Evolutionary conservation across 2,888 invertebrate species (phyloP).

Genomic region (Tenthredo scrophulariae): DNA sequence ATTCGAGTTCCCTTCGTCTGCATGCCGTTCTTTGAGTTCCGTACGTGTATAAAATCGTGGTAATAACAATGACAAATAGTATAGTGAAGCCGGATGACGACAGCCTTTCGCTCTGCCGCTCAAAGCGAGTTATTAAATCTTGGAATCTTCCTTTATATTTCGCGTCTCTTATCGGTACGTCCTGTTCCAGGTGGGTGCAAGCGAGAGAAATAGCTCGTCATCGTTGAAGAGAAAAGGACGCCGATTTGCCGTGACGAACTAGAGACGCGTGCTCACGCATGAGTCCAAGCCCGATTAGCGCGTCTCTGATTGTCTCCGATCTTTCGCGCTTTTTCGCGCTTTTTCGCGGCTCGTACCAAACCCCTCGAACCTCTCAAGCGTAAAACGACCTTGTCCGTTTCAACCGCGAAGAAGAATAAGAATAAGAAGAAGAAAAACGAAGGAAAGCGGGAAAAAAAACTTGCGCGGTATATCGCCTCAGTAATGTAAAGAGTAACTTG

Average conservation of each 20-base stretch:
- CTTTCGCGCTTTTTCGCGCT: slow-evolving; percentile 45
- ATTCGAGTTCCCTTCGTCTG: background rate
- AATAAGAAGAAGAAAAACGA: background rate
- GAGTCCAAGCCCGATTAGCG: slow-evolving; percentile 22
- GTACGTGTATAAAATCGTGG: background rate
- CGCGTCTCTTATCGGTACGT: slow-evolving; percentile 61
- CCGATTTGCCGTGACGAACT: slow-evolving; percentile 33
- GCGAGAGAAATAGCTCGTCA: slow-evolving; percentile 56
- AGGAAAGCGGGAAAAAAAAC: background rate
- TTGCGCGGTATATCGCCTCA: background rate
- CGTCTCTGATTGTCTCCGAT: slow-evolving; percentile 52
- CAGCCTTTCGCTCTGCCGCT: slow-evolving; percentile 52
- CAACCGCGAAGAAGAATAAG: background rate
- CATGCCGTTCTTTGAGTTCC: background rate
- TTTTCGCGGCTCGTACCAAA: background rate
- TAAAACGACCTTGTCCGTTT: slow-evolving; percentile 40
- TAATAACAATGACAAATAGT: slow-evolving; percentile 32
- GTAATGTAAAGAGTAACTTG: slow-evolving; percentile 1
- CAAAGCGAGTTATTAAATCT: slow-evolving; percentile 68
- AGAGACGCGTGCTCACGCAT: slow-evolving; percentile 45
- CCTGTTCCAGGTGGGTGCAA: slow-evolving; percentile 56
- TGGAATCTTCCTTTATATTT: slow-evolving; percentile 67
- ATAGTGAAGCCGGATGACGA: slow-evolving; percentile 43
- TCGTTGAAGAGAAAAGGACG: slow-evolving; percentile 19
- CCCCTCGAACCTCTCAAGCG: slow-evolving; percentile 1